A percentile compares a stretch with the other conserved stretches of the same genome.
phyloP scores from a whole-genome alignment of 1,140 invertebrate species.

The Drosophila sproati region DNA sequence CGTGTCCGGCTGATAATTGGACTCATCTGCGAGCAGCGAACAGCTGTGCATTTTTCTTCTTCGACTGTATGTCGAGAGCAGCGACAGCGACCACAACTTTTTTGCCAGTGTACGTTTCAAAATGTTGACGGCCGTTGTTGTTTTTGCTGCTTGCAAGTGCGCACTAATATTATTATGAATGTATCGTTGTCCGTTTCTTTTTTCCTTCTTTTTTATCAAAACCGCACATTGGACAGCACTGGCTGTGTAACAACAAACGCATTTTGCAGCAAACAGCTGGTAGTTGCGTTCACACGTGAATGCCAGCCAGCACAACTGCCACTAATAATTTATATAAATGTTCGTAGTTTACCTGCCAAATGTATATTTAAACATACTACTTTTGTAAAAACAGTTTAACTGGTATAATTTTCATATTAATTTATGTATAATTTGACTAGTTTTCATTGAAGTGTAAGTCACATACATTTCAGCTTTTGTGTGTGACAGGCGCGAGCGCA shows the following conservation, averaged over 20 bases:
- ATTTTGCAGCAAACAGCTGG: conserved; percentile 46
- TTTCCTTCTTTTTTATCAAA: conserved; percentile 40
- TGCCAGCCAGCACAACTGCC: neutral
- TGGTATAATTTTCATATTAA: neutral
- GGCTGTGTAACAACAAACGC: conserved; percentile 48
- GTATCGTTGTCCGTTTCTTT: conserved; percentile 10
- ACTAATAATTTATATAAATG: neutral
- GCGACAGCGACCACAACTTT: conserved; percentile 33
- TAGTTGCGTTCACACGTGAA: conserved; percentile 24
- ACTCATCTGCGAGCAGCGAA: conserved; percentile 84
- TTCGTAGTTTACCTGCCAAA: neutral
- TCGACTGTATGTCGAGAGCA: neutral
- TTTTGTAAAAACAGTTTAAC: conserved; percentile 22
- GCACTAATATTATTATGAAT: conserved; percentile 44
- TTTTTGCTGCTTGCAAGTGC: conserved; percentile 24
- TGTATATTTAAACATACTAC: neutral
- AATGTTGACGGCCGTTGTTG: conserved; percentile 47
- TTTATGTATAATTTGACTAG: neutral
- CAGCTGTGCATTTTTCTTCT: conserved; percentile 58
- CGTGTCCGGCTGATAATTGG: conserved; percentile 93
- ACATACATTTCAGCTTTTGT: conserved; percentile 28
- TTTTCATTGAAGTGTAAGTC: neutral
- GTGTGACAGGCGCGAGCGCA: neutral
- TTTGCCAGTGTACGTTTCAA: conserved; percentile 34
- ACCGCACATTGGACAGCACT: conserved; percentile 46